Percentiles rank a stretch among this genome's conserved stretches.
These are phyloP conservation scores for Battus philenor DNA, from an alignment of 1,140 invertebrate species.

Conservation along the genomic window DNA sequence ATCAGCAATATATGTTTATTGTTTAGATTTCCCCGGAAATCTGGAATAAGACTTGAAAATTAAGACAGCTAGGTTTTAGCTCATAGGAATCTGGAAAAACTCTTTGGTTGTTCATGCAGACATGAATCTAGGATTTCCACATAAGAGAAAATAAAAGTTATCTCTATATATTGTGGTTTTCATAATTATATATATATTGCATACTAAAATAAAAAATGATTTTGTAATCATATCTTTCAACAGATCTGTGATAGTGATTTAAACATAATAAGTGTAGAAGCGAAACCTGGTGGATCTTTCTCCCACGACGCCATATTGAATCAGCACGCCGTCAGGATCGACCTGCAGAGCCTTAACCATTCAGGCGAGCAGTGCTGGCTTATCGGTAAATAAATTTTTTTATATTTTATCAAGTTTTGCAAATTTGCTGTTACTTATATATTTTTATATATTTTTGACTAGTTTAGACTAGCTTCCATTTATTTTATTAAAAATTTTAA, in stretches of 20 bases:
- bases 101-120: no score
- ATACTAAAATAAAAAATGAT: no score
- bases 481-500: neutral
- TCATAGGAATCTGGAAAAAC: no score
- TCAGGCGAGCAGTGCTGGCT: slow-evolving; percentile 52
- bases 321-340: slow-evolving; percentile 49
- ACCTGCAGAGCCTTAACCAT: slow-evolving; percentile 51
- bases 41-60: neutral
- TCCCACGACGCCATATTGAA: slow-evolving; percentile 48
- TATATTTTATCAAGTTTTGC: no score
- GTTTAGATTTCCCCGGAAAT: no score
- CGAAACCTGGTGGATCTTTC: slow-evolving; percentile 41
- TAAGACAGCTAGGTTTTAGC: neutral
- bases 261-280: slow-evolving; percentile 51
- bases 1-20: no score
- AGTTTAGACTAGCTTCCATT: no score
- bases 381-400: slow-evolving; percentile 32
- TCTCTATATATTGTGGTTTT: no score
- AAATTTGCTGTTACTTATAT: no score
- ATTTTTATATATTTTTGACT: slow-evolving; percentile 3
- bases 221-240: slow-evolving; percentile 9
- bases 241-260: slow-evolving; percentile 62
- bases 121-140: no score
- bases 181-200: no score
- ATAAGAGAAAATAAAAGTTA: no score